These are phyloP conservation scores for Julus scanicus DNA, from an alignment of 2,888 invertebrate genomes.

Conservation along the genomic window DNA sequence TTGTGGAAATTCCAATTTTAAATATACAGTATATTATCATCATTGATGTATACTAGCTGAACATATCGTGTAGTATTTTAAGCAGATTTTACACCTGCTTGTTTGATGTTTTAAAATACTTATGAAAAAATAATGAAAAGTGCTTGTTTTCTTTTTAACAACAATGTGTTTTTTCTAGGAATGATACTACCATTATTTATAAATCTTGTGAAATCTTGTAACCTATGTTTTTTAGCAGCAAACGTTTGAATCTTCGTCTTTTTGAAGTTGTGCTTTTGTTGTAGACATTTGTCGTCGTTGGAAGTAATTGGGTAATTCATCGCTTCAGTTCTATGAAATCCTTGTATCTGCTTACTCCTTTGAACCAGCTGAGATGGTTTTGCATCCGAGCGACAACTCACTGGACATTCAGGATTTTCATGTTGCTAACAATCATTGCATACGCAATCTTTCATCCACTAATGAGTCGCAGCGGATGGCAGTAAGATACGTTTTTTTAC, in stretches of 20 bases:
- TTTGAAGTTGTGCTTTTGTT: not conserved
- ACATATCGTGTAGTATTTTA: no score
- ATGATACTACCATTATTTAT: no score
- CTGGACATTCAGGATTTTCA: conserved; percentile 31
- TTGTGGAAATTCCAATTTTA: no score
- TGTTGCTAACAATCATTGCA: conserved; percentile 43
- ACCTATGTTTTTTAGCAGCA: no score
- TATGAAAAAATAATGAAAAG: not conserved
- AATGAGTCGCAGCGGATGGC: not conserved
- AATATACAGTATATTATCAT: no score
- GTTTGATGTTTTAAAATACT: not conserved
- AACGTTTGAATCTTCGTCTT: no score
- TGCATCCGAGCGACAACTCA: not conserved
- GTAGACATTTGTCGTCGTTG: not conserved
- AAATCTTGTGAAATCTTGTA: no score
- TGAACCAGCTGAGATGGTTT: conserved; percentile 31
- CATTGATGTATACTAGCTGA: no score
- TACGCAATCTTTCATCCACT: not conserved
- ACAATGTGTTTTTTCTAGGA: no score
- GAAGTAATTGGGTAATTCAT: conserved; percentile 49
- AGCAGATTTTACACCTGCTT: not conserved
- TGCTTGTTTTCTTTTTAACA: not conserved
- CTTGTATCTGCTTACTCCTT: not conserved
- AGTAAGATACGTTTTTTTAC: not conserved
- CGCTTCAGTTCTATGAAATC: conserved; percentile 44